These are phyloP conservation scores for Leptopilina myrica DNA, from an alignment of 2,888 invertebrate genomes.

Conservation along the genomic window DNA sequence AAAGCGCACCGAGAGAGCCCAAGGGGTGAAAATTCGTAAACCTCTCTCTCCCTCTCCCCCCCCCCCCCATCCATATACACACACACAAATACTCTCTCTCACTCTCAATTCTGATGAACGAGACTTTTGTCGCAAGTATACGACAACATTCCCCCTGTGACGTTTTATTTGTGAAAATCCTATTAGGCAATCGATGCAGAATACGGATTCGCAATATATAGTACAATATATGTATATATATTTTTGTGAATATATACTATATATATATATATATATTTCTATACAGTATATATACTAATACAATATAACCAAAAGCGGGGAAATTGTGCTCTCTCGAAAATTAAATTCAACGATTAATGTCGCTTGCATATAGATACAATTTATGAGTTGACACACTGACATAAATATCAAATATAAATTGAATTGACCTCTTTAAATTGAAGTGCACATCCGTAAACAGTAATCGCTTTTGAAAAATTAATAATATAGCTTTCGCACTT, in stretches of 20 bases:
- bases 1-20: background rate
- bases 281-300: background rate
- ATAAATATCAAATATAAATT: constrained; percentile 31
- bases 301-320: no score
- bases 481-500: background rate
- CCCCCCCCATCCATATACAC: no score
- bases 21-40: background rate
- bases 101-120: background rate
- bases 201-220: background rate
- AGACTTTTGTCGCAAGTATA: constrained; percentile 9
- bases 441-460: background rate
- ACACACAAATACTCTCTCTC: no score
- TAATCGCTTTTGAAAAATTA: background rate
- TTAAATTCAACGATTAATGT: constrained; percentile 37
- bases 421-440: constrained; percentile 5
- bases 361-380: background rate
- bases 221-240: background rate
- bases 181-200: constrained; percentile 9
- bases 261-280: no score
- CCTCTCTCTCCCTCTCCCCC: background rate
- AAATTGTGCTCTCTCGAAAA: constrained; percentile 4
- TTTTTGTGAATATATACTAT: no score
- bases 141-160: background rate
- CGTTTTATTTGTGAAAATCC: background rate
- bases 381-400: constrained; percentile 30